Evolutionary conservation across 92 coral and sea anemone genomes (phyloP).

Genomic region (Porites divaricata): DNA sequence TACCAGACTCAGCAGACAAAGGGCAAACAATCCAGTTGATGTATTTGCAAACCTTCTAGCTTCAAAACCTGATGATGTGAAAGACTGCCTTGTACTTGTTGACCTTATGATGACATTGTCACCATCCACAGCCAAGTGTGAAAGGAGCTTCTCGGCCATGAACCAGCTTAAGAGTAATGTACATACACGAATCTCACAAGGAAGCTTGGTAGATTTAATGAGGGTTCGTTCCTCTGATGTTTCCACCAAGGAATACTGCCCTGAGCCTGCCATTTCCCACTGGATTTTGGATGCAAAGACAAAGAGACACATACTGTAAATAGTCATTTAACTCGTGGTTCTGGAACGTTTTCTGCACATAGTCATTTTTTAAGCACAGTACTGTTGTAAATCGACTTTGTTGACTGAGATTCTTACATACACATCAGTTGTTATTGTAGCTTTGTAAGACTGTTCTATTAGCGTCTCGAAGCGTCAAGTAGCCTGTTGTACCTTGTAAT

Average conservation of each 20-base stretch:
- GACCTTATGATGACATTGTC: constrained; percentile 45
- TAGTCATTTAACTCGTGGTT: background rate
- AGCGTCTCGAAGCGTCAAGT: background rate
- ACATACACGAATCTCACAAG: constrained; percentile 26
- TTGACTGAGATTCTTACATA: constrained; percentile 9
- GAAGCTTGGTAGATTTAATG: constrained; percentile 43
- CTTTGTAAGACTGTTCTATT: constrained; percentile 3
- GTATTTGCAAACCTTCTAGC: constrained; percentile 42
- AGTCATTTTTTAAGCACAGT: background rate
- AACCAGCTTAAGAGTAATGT: constrained; percentile 37
- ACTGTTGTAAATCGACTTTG: background rate
- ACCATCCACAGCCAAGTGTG: constrained; percentile 46
- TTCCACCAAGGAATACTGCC: background rate
- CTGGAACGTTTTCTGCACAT: background rate
- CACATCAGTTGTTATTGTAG: constrained; percentile 2
- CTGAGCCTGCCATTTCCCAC: constrained; percentile 20
- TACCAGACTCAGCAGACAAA: constrained; percentile 39
- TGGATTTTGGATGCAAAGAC: constrained; percentile 44
- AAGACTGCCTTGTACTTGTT: constrained; percentile 34
- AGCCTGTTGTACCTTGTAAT: too few species aligned
- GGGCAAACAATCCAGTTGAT: constrained; percentile 26
- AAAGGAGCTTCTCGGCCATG: constrained; percentile 48
- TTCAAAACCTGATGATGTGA: constrained; percentile 43
- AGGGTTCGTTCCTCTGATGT: constrained; percentile 30
- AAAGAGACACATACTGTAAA: constrained; percentile 35